Evolutionary conservation across 2,797 vertebrate genomes (phyloP), one percentile per base, ranked within the genome.

Genomic region (Perodicticus potto): DNA sequence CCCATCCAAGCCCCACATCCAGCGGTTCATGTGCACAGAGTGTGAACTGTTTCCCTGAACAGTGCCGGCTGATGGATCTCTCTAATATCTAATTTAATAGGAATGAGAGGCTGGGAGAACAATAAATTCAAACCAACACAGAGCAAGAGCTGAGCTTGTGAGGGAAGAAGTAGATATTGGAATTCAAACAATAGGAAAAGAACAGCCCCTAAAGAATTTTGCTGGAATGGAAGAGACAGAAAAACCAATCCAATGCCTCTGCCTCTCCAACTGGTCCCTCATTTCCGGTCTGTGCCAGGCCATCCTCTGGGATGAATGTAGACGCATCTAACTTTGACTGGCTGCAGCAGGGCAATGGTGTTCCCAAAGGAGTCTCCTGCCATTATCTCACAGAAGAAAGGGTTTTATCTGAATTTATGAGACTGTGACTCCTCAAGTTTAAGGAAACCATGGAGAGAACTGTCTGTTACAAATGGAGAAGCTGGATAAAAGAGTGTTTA

Each of bases 21-120:
- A 80, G 23, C 0, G 0, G 43, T 76, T 96, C 63, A 20, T 11
- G 29, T 32, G 40, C 80, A 88, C 80, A 88, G 61, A 90, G 23
- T 57, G 70, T 45, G 80, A 89, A 89, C 27, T 43, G 25, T 81
- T 85, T 7, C 13, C 59, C 9, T 13, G 17, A 95, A 74, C n/a
- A 67, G 70, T 17, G 3, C 45, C 2, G 1, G 69, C 3, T 96
- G 91, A 94, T 87, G 67, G 61, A 93, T 87, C 93, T 81, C 76
- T 96, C 77, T 91, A 92, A 95, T 95, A 97, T 92, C 86, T 96
- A 85, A 94, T 96, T 90, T 95, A 89, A 95, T 83, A 91, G 84
- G 40, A 87, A 93, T 37, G 83, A 96, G 77, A 86, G 73, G 27
- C 76, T 70, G 27, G 53, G 81, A 84, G 61, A 91, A 86, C 22